A percentile compares a stretch with the other conserved stretches of the same genome.
Evolutionary conservation across 2,113 vertebrate genomes (phyloP).

Genomic region (Paramisgurnus dabryanus): DNA sequence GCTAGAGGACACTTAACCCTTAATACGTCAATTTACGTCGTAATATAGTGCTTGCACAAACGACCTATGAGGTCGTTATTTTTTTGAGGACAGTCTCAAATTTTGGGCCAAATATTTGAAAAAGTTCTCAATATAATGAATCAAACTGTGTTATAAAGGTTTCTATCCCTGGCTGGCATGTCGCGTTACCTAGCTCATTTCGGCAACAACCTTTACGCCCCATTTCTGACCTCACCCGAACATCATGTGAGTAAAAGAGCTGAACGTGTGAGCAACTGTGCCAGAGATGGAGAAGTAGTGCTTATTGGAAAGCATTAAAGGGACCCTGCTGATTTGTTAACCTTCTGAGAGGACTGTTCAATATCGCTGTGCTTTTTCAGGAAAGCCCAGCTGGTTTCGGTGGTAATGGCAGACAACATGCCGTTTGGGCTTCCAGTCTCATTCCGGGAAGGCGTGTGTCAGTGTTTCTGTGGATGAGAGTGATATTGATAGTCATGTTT

Average conservation of each 20-base stretch:
- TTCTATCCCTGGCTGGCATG: neutral
- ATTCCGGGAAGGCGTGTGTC: slow-evolving; percentile 1
- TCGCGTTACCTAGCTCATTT: neutral
- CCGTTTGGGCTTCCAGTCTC: neutral
- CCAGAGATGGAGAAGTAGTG: neutral
- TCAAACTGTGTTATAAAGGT: too few relatives aligned
- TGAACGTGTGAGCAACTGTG: neutral
- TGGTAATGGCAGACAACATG: neutral
- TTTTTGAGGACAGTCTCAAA: too few relatives aligned
- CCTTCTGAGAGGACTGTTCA: neutral
- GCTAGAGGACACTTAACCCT: too few relatives aligned
- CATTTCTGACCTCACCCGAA: neutral
- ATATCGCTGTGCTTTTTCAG: slow-evolving; percentile 22
- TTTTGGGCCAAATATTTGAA: too few relatives aligned
- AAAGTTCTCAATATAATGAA: too few relatives aligned
- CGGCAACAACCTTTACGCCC: neutral
- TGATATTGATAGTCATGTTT: slow-evolving; percentile 45
- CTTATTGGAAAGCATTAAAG: slow-evolving; percentile 5
- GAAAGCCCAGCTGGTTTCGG: slow-evolving; percentile 13
- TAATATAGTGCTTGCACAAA: too few relatives aligned
- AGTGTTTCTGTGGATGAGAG: slow-evolving; percentile 26
- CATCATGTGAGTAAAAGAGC: neutral
- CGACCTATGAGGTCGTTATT: too few relatives aligned
- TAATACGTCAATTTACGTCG: too few relatives aligned
- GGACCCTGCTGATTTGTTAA: slow-evolving; percentile 33